Base-by-base conservation (phyloP, 2,888 invertebrate species). In the Crossocerus cetratus region DNA sequence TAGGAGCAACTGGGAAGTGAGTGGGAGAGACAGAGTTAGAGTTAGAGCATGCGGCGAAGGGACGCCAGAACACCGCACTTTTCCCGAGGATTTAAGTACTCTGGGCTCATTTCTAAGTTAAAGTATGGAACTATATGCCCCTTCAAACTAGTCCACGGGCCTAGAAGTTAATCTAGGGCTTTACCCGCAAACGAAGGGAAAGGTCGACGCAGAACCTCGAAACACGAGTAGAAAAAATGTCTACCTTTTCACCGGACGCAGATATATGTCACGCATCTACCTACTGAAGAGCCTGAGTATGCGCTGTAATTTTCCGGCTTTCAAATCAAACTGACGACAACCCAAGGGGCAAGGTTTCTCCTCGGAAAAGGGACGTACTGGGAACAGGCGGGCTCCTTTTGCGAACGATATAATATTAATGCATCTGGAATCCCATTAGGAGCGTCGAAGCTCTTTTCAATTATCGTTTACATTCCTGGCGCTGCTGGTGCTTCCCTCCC, bases 161-260 rank as follows among this genome's bases (percentile, higher is more conserved):
- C 57, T 60, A 68, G 49, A 66, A 64, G 63, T 72, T 75, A 75
- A 72, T 69, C 75, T 63, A 55, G 63, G 58, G 63, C 55, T 72
- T 68, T 22, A 53, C 44, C 55, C 55, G 66, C 22, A 60, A 73
- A 74, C 54, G 70, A 66, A 32, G 74, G 57, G 63, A 21, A 57
- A 68, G 55, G 20, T 58, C n/a, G n/a, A n/a, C n/a, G n/a, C n/a
- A n/a, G n/a, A 62, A 23, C 3, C 20, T 11, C 14, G 61, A 18
- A 53, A 53, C 16, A 58, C 22, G 54, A 5, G 3, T 11, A 5
- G 2, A 65, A 69, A 62, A 69, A 66, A 72, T 72, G 58, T 59
- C 60, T n/a, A 42, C 16, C 43, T 32, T 56, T 21, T 44, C 22
- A 43, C 8, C 54, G 32, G 3, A 21, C 16, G 5, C 4, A 45